These are phyloP conservation scores for Rhagonycha fulva DNA, from an alignment of 2,888 invertebrate genomes.

Conservation along the genomic window DNA sequence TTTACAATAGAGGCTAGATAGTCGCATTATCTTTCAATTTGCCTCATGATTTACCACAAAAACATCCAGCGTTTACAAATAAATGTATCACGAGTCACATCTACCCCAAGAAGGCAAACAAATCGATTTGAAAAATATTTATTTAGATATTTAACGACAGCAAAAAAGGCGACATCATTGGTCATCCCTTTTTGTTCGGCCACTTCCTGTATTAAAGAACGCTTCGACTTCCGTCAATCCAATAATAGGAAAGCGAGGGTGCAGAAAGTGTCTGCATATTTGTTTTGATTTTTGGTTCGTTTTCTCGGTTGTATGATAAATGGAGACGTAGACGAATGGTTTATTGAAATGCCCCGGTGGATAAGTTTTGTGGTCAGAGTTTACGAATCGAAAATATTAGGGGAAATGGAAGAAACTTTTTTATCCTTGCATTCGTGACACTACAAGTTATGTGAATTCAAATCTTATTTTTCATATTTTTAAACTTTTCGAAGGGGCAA, in stretches of 20 bases:
- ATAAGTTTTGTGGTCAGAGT: conserved; percentile 43
- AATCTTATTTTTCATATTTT: conserved; percentile 11
- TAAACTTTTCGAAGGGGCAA: neutral
- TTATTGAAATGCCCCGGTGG: conserved; percentile 53
- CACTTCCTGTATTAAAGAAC: conserved; percentile 45
- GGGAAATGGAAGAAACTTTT: conserved; percentile 20
- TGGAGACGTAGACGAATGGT: conserved; percentile 52
- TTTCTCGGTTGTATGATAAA: conserved; percentile 50
- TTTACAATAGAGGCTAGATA: neutral
- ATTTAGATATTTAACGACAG: conserved; percentile 42
- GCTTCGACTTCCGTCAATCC: conserved; percentile 47
- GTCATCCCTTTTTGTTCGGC: conserved; percentile 44
- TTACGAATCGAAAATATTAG: conserved; percentile 27
- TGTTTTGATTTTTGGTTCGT: conserved; percentile 52
- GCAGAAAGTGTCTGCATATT: conserved; percentile 53
- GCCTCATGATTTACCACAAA: conserved; percentile 28
- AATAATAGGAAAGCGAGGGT: conserved; percentile 44
- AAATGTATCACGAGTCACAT: conserved; percentile 29
- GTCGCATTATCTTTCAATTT: conserved; percentile 16
- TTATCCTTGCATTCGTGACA: conserved; percentile 27
- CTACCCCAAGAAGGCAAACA: conserved; percentile 29
- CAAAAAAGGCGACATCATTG: conserved; percentile 43
- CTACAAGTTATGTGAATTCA: conserved; percentile 22
- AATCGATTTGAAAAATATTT: conserved; percentile 44
- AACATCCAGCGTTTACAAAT: conserved; percentile 14